Percentiles rank a stretch among this genome's conserved stretches.
Conservation (phyloP, 2,888 invertebrate species). For the Bellardia bayeri region DNA sequence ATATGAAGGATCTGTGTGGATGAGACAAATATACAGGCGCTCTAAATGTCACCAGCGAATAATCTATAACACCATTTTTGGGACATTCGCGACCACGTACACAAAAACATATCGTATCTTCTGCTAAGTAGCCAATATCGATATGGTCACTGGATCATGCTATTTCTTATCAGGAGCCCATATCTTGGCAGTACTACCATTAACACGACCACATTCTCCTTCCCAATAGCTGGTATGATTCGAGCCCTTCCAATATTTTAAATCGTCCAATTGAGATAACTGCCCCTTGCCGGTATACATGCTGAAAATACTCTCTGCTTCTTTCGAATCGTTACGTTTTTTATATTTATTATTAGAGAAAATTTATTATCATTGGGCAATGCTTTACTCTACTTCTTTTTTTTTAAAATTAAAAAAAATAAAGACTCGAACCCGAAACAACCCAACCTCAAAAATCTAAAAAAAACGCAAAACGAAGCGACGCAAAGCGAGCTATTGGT, state of each 20-base stretch:
- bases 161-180: conserved; percentile 87
- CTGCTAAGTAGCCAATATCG: conserved; percentile 88
- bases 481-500: no score
- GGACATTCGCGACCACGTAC: conserved; percentile 84
- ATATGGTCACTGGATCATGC: conserved; percentile 87
- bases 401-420: no score
- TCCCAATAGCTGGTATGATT: conserved; percentile 86
- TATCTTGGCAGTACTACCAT: conserved; percentile 91
- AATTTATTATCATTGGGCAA: no score
- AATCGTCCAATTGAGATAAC: conserved; percentile 87
- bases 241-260: conserved; percentile 89
- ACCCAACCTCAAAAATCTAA: no score
- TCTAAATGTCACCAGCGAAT: conserved; percentile 89
- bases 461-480: no score
- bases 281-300: conserved; percentile 90
- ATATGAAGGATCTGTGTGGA: conserved; percentile 91
- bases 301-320: conserved; percentile 90
- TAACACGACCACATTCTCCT: conserved; percentile 88
- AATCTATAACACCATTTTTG: conserved; percentile 87
- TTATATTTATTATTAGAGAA: no score
- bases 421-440: no score
- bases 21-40: conserved; percentile 92
- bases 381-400: no score
- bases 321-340: conserved; percentile 89
- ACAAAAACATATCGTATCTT: conserved; percentile 89